Base-by-base conservation (phyloP, 2,797 vertebrate genomes). In the Toxotes lorentzi region DNA sequence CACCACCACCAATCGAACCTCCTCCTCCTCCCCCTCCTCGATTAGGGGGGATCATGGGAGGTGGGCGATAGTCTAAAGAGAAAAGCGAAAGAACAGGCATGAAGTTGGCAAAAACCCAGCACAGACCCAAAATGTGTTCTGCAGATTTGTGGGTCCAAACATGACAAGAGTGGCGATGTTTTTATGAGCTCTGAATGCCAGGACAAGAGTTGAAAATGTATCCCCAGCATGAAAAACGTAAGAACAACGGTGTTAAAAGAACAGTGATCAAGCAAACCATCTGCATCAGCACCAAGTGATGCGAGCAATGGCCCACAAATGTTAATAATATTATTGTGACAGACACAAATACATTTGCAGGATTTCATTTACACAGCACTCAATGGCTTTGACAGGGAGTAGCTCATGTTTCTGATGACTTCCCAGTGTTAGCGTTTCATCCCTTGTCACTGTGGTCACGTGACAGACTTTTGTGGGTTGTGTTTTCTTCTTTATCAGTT, bases 51-150 rank as follows among this genome's bases (percentile, higher is more conserved):
- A 92, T 61, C 70, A 93, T 78, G 34, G 88, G 93, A 57, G 93
- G 91, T 24, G 89, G 93, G 7, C 90, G 90, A 81, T 87, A 94
- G 76, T 94, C 94, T 94, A n/a, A 17, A 43, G 4, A 63, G 27
- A 32, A 63, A 72, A 80, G 40, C 78, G 19, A 81, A 69, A 67
- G 30, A 48, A 61, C 14, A 61, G 19, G 24, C 38, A 45, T 85
- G 54, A 23, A 70, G 43, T 50, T 70, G 7, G 62, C 16, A 48
- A 24, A 71, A 80, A 66, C 47, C 48, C 19, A 66, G 19, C 19
- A 7, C 23, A n/a, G 45, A 80, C 50, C 53, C 35, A 53, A 61
- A 82, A 57, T 61, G 30, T 50, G 54, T 59, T 73, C 27, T 51
- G 10, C 14, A 53, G 11, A 43, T 79, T 70, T 61, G 27, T 43